phyloP scores from a whole-genome alignment of 2,797 vertebrate species.

The Poeciliopsis gracilis region DNA sequence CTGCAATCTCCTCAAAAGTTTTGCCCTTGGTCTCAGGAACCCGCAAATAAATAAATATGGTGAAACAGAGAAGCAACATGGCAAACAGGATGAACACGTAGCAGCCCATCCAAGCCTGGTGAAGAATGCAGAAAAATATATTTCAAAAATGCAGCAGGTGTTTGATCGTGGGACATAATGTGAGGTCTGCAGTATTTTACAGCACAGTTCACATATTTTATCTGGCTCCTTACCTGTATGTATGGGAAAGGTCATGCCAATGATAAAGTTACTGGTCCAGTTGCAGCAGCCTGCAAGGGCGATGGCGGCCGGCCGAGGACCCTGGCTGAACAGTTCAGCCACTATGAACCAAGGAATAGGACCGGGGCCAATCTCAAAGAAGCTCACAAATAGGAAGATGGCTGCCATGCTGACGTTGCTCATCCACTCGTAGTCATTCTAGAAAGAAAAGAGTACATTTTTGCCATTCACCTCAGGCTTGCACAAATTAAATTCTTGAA shows the following conservation, averaged over 20 bases:
- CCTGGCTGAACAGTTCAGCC: slow-evolving; percentile 97
- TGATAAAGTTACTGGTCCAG: slow-evolving; percentile 95
- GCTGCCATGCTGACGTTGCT: slow-evolving; percentile 92
- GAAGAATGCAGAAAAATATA: background rate
- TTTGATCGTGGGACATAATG: background rate
- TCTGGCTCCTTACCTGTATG: slow-evolving; percentile 80
- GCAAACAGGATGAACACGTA: slow-evolving; percentile 93
- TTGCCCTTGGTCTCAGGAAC: slow-evolving; percentile 97
- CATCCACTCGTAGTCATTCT: slow-evolving; percentile 89
- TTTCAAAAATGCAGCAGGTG: background rate
- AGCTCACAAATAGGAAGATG: slow-evolving; percentile 95
- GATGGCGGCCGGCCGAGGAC: slow-evolving; percentile 91
- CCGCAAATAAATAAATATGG: slow-evolving; percentile 86
- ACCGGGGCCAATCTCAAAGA: slow-evolving; percentile 97
- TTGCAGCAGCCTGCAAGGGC: slow-evolving; percentile 92
- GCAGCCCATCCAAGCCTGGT: slow-evolving; percentile 81
- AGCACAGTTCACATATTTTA: background rate
- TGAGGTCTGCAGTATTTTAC: background rate
- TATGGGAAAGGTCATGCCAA: slow-evolving; percentile 95
- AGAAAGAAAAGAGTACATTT: slow-evolving; percentile 15
- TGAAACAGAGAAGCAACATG: slow-evolving; percentile 84
- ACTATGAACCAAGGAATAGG: slow-evolving; percentile 99
- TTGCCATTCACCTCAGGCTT: background rate
- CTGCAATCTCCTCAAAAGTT: slow-evolving; percentile 91
- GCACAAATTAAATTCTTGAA: background rate